Evolutionary conservation across 2,797 vertebrate species (phyloP), one percentile per base, ranked within the genome.

Genomic region (Discoglossus pictus): DNA sequence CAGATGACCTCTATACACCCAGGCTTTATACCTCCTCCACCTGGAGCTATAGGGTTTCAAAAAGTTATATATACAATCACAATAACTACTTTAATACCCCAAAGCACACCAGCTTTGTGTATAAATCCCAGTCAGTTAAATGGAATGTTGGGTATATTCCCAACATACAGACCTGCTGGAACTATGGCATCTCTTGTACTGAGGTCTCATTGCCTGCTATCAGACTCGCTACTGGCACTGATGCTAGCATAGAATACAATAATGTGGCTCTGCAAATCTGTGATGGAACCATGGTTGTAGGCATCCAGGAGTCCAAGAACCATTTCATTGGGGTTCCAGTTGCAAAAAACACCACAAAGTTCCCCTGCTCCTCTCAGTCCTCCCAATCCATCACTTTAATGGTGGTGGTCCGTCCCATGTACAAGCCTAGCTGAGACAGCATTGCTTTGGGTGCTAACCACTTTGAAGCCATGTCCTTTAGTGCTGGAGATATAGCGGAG

Each of bases 301-400:
- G 88, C 0, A 43, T 92, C 15, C 72, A 83, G 17, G 78, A 82
- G 6, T 91, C 92, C 44, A 79, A 84, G 73, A 53, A 9, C 8
- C 0, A 39, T 9, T 4, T 79, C 55, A 85, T 83, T 24, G 9
- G 73, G 1, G 0, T 79, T 6, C 31, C 67, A 34, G 21, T 1
- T 2, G 83, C 79, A 65, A 74, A 7, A 2, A 82, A 60, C 40
- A 50, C 67, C 6, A n/a, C 13, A 9, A 2, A 61, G 12, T 91
- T 86, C 68, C 86, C 88, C 10, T 93, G 92, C 68, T n/a, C n/a
- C n/a, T n/a, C n/a, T n/a, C n/a, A n/a, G n/a, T 39, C 82, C 0
- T 27, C 50, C 2, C 72, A 83, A 27, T 42, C 78, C 61, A 85
- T 76, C 53, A 38, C 2, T 8, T 90, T 82, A 70, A 79, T 0